Conservation (phyloP, 2,888 invertebrate genomes). For the Drosophila mulleri region DNA sequence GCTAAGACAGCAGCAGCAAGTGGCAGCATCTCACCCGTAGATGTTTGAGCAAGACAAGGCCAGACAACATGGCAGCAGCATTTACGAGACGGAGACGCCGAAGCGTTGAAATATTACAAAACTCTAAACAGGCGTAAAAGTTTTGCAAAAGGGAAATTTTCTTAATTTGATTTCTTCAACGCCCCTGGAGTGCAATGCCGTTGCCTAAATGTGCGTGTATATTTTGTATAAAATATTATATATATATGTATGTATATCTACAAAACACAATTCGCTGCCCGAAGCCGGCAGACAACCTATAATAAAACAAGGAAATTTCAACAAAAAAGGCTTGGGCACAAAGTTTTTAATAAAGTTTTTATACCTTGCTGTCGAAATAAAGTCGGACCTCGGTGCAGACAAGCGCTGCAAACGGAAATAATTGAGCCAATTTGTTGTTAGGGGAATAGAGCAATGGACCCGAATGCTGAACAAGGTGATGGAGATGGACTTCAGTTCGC, state of each 20-base stretch:
- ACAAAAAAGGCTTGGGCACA: conserved; percentile 69
- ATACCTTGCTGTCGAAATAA: conserved; percentile 51
- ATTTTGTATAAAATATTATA: conserved; percentile 62
- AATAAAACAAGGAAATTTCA: conserved; percentile 43
- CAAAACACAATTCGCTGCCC: conserved; percentile 19
- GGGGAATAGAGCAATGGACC: conserved; percentile 52
- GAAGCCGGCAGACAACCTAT: conserved; percentile 44
- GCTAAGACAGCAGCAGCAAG: conserved; percentile 60
- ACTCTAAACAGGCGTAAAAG: conserved; percentile 72
- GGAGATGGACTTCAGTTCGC: background rate
- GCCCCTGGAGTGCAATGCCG: conserved; percentile 70
- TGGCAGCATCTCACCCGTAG: conserved; percentile 46
- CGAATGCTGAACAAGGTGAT: conserved; percentile 22
- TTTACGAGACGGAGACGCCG: conserved; percentile 22
- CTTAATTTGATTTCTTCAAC: conserved; percentile 80
- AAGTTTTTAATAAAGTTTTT: conserved; percentile 82
- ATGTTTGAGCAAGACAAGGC: conserved; percentile 50
- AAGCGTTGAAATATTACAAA: conserved; percentile 69
- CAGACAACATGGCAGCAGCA: conserved; percentile 48
- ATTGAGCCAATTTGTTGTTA: conserved; percentile 77
- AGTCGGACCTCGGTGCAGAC: conserved; percentile 9
- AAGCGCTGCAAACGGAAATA: conserved; percentile 56
- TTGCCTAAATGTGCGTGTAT: conserved; percentile 68
- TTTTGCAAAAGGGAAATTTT: conserved; percentile 70
- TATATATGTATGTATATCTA: conserved; percentile 6